phyloP scores from a whole-genome alignment of 2,888 invertebrate species.

The Oscheius myriophilus region DNA sequence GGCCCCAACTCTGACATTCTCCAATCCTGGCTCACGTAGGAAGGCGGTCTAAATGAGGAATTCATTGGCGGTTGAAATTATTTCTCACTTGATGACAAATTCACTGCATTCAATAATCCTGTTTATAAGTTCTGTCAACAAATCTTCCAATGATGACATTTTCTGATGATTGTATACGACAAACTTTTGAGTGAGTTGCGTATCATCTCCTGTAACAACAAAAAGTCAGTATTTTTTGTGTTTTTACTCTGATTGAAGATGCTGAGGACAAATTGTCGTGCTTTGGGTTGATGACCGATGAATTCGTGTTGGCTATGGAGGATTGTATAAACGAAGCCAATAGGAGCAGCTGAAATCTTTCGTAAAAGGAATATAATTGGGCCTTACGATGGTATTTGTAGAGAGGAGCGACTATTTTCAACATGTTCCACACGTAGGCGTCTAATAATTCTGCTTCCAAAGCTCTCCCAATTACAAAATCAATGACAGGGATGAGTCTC shows the following conservation, averaged over 20 bases:
- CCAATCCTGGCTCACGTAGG: constrained; percentile 15
- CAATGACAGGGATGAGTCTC: constrained; percentile 50
- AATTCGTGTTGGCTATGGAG: constrained; percentile 44
- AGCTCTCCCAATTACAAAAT: constrained; percentile 51
- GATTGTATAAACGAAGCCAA: constrained; percentile 52
- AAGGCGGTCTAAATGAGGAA: neutral
- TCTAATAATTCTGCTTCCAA: constrained; percentile 49
- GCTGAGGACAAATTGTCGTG: constrained; percentile 37
- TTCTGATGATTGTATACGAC: constrained; percentile 43
- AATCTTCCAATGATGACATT: constrained; percentile 29
- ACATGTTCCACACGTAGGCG: constrained; percentile 36
- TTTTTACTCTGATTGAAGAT: constrained; percentile 17
- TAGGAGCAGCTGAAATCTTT: constrained; percentile 41
- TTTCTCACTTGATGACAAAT: constrained; percentile 47
- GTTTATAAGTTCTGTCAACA: constrained; percentile 50
- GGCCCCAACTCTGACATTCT: constrained; percentile 78
- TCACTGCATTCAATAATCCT: constrained; percentile 56
- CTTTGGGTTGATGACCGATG: constrained; percentile 33
- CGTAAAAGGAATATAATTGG: neutral
- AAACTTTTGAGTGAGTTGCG: neutral
- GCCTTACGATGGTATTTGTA: constrained; percentile 63
- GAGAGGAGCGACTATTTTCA: constrained; percentile 51
- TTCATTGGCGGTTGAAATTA: too few relatives aligned
- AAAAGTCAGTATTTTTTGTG: neutral
- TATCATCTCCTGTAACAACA: too few relatives aligned